Evolutionary conservation across 2,797 vertebrate genomes (phyloP), one percentile per base, ranked within the genome.

Genomic region (Melanotaenia nigrans): DNA sequence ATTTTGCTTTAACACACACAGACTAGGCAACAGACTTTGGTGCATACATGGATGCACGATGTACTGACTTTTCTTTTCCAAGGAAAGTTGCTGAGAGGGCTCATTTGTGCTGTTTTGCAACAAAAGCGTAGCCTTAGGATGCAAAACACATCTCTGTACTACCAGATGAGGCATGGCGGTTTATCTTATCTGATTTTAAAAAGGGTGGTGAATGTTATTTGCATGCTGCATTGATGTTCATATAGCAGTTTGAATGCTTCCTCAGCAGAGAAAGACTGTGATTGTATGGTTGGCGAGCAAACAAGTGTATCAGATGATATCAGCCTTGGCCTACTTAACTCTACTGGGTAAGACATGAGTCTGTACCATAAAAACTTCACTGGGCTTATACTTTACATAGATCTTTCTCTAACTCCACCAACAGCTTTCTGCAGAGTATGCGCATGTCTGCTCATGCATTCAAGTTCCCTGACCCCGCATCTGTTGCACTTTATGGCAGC

Each of bases 261-360:
- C 89, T 91, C 88, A 83, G 89, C 87, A 79, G 74, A 75, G 75
- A 81, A 68, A 30, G 79, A 74, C 78, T 87, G 78, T 82, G 89
- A 92, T 91, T 88, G 89, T 89, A 88, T 76, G 84, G 68, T 78
- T 86, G 85, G 79, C 70, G 71, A 90, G 90, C 90, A 93, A 93
- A 93, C 91, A 93, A 90, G 87, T 90, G 88, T 88, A 90, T 89
- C 89, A 89, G 92, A 93, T 93, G 84, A 79, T 93, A 93, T 93
- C 92, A 88, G 89, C 75, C 45, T 16, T 89, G 92, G 84, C 92
- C 92, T 91, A 93, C 75, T 92, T 93, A 88, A 78, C 79, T 72
- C 63, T 81, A 36, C 81, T 67, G 88, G 78, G 63, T 80, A 84
- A 85, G 72, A 81, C 78, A 60, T 54, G 67, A 79, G 67, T 79